phyloP scores from a whole-genome alignment of 2,888 invertebrate species.

The Lissonota sp. region DNA sequence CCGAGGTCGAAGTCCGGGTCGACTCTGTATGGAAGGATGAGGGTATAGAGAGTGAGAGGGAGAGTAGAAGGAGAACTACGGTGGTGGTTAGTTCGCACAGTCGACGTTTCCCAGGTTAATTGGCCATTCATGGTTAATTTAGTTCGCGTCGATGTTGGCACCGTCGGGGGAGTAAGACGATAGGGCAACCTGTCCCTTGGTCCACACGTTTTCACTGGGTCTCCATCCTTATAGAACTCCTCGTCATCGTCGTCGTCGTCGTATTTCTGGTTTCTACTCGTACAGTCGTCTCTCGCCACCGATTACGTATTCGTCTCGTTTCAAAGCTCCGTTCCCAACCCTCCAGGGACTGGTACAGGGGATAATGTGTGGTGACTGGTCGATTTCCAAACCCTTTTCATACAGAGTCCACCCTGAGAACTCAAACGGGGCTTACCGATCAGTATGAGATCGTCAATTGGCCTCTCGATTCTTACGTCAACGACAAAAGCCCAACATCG shows the following conservation, averaged over 20 bases:
- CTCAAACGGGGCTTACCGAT: conserved; percentile 59
- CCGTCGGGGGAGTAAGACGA: conserved; percentile 76
- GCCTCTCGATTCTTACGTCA: conserved; percentile 42
- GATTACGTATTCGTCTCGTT: conserved; percentile 78
- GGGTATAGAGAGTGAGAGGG: neutral
- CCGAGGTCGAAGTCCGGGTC: conserved; percentile 64
- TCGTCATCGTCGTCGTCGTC: conserved; percentile 44
- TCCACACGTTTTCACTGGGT: conserved; percentile 62
- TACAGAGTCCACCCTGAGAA: conserved; percentile 32
- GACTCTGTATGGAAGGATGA: conserved; percentile 29
- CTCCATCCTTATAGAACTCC: conserved; percentile 26
- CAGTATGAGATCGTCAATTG: conserved; percentile 62
- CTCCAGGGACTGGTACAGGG: conserved; percentile 31
- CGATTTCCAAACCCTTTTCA: conserved; percentile 52
- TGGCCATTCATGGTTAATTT: conserved; percentile 83
- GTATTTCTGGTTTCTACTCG: conserved; percentile 31
- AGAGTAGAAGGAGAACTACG: conserved; percentile 46
- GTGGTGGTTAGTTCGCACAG: conserved; percentile 69
- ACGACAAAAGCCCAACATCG: conserved; percentile 48
- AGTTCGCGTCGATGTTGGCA: conserved; percentile 75
- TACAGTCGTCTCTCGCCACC: conserved; percentile 62
- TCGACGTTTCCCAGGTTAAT: conserved; percentile 80
- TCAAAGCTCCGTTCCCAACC: conserved; percentile 59
- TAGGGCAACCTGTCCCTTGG: conserved; percentile 71
- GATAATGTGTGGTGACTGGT: neutral